These are phyloP conservation scores for Limnephilus lunatus DNA, from an alignment of 2,888 invertebrate genomes.

Conservation along the genomic window DNA sequence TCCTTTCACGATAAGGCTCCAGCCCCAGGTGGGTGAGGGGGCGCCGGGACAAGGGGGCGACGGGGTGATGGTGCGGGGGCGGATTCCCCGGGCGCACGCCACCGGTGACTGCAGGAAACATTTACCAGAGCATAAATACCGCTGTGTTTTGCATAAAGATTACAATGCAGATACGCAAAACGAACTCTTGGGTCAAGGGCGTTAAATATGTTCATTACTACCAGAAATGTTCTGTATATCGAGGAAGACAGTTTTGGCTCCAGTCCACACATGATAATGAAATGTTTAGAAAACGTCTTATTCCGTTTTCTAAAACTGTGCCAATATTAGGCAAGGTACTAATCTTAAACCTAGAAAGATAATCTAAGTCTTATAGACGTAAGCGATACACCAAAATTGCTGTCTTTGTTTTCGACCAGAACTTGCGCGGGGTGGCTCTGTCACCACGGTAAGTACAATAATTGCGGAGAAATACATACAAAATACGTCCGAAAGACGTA, in stretches of 20 bases:
- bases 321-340: too few relatives aligned
- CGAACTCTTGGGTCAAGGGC: constrained; percentile 35
- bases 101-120: constrained; percentile 35
- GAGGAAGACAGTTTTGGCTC: background rate
- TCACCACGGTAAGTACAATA: too few relatives aligned
- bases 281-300: background rate
- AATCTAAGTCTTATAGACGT: too few relatives aligned
- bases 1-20: constrained; percentile 16
- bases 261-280: too few relatives aligned
- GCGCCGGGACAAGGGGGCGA: background rate
- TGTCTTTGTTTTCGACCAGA: too few relatives aligned
- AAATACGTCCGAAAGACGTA: too few relatives aligned
- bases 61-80: background rate
- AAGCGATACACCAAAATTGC: too few relatives aligned
- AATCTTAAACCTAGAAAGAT: too few relatives aligned
- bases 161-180: constrained; percentile 23
- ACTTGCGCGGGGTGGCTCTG: too few relatives aligned
- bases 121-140: constrained; percentile 28
- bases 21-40: background rate
- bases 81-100: constrained; percentile 9
- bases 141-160: constrained; percentile 30
- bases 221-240: background rate
- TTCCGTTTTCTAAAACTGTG: background rate
- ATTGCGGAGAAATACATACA: too few relatives aligned
- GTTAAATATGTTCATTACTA: constrained; percentile 13